Base-by-base conservation (phyloP, 30 jellyfish, hydroid and myxozoan species). In the Hydra vulgaris region DNA sequence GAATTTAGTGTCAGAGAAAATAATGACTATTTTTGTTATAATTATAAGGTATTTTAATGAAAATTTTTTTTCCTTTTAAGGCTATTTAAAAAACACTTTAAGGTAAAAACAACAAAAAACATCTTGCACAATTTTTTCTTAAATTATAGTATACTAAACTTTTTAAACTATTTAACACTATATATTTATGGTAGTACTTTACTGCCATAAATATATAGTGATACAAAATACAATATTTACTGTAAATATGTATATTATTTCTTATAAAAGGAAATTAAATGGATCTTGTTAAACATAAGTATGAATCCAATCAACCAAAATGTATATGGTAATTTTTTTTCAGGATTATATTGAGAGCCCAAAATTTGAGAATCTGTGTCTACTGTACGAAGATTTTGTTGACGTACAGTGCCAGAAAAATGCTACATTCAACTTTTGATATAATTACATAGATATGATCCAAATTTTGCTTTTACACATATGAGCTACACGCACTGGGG, bases 401-500 rank as follows among this genome's bases (percentile, higher is more conserved):
- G 79, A 71, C 17, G 40, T 71, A 16, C 24, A 21, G 21, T 21
- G 53, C 79, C 18, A 71, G 21, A 21, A 71, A 18, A 71, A 71
- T 21, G 53, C 81, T 19, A 77, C 85, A 16, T 77, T 77, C 21
- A 24, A 54, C 53, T 77, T 77, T 53, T 77, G 85, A 82, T 22
- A 66, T 18, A 21, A 66, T 21, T 77, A 77, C 53, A 77, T 77
- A 27, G 77, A 54, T 15, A 77, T 77, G 85, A 69, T 77, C 25
- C 81, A 77, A 56, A 66, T 77, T 25, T 69, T 77, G 25, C 82
- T 77, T 54, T 53, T 56, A 27, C 53, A 20, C 26, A 74, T 74
- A 74, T 12, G 82, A 74, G 26, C 74, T 8, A 23, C 74, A 74
- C n/a, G 82, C 26, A 74, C 82, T 74, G 77, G 82, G 40, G 77